A percentile compares a stretch with the other conserved stretches of the same genome.
Conservation (phyloP, 2,113 vertebrate species). For the Acrocephalus arundinaceus region DNA sequence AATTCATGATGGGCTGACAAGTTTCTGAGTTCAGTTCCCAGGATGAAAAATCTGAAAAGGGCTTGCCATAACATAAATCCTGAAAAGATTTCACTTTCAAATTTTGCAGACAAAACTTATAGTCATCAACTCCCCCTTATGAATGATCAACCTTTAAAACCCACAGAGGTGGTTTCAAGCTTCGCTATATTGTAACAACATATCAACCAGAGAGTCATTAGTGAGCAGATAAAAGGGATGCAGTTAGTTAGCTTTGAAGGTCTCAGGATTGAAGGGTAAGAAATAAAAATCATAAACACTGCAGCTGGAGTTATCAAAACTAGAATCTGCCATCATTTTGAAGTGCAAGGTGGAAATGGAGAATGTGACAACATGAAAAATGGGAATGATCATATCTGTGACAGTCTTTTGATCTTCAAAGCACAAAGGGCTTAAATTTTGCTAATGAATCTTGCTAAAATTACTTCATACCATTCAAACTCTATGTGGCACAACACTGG, state of each 20-base stretch:
- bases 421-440: slow-evolving; percentile 23
- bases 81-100: slow-evolving; percentile 7
- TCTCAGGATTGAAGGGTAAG: not conserved
- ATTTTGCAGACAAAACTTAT: not conserved
- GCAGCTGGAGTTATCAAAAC: not conserved
- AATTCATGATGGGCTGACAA: not conserved
- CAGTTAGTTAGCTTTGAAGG: not conserved
- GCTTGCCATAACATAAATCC: not conserved
- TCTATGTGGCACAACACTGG: not conserved
- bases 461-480: slow-evolving; percentile 17
- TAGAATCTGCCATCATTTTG: not conserved
- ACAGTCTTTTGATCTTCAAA: slow-evolving; percentile 51
- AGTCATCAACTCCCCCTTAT: not conserved
- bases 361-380: slow-evolving; percentile 35
- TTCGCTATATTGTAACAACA: not conserved
- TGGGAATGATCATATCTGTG: slow-evolving; percentile 26
- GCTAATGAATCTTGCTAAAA: slow-evolving; percentile 33
- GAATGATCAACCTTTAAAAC: not conserved
- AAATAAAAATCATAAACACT: not conserved
- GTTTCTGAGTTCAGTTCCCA: not conserved
- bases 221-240: not conserved
- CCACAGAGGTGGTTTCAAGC: not conserved
- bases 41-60: not conserved
- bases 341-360: slow-evolving; percentile 47
- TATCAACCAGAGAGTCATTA: not conserved